A percentile compares a stretch with the other conserved stretches of the same genome.
These are phyloP conservation scores for Fregata magnificens DNA, from an alignment of 2,113 vertebrate species.

Conservation along the genomic window DNA sequence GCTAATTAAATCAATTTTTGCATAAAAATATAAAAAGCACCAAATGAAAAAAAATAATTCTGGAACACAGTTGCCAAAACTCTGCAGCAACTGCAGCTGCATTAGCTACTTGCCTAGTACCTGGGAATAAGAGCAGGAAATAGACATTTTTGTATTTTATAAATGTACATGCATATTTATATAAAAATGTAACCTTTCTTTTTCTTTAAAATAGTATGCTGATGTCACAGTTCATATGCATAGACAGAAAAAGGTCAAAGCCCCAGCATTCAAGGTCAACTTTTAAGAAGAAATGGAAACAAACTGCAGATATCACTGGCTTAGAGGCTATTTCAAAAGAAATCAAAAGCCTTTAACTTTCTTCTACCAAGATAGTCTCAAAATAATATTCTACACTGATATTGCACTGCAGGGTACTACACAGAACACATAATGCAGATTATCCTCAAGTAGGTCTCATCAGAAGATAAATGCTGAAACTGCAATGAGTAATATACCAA, in stretches of 20 bases:
- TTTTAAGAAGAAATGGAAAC: neutral
- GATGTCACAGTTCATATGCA: neutral
- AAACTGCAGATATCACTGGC: neutral
- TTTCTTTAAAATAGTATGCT: neutral
- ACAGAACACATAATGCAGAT: neutral
- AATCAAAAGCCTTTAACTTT: neutral
- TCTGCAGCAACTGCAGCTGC: neutral
- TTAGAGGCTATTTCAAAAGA: neutral
- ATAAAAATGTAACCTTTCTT: neutral
- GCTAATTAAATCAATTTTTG: neutral
- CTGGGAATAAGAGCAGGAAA: neutral
- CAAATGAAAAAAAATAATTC: neutral
- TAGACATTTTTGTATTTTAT: neutral
- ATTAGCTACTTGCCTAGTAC: neutral
- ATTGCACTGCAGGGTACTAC: neutral
- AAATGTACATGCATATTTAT: neutral
- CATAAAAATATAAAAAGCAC: neutral
- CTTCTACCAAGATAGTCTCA: neutral
- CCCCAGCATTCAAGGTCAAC: neutral
- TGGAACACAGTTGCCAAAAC: neutral
- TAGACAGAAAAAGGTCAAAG: neutral
- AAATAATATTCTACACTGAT: conserved; percentile 5
- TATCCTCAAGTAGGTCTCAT: conserved; percentile 21
- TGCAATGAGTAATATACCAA: neutral
- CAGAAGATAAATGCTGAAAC: conserved; percentile 27